Conservation (phyloP, 2,113 vertebrate genomes). For the Picathartes gymnocephalus region DNA sequence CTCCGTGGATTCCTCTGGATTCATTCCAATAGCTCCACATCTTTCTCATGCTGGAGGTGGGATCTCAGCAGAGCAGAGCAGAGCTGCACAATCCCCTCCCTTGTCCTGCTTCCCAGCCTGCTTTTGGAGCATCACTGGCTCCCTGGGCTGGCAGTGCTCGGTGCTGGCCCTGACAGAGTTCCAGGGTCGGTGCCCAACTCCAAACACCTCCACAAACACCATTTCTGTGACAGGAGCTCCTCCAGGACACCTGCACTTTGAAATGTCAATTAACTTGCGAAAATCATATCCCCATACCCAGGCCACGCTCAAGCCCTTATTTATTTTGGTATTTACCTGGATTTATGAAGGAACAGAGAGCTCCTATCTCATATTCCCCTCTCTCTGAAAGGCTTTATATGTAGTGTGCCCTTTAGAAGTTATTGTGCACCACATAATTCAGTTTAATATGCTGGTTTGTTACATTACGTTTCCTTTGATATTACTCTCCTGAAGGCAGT, state of each 20-base stretch:
- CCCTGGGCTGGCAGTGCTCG: background rate
- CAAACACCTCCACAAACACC: background rate
- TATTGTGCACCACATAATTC: constrained; percentile 14
- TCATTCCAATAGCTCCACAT: background rate
- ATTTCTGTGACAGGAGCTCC: background rate
- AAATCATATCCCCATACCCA: background rate
- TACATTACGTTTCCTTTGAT: background rate
- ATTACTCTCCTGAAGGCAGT: constrained; percentile 18
- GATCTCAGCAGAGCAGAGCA: background rate
- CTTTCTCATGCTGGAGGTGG: background rate
- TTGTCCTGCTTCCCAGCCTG: background rate
- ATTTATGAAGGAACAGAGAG: background rate
- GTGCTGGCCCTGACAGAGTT: background rate
- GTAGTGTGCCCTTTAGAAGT: constrained; percentile 32
- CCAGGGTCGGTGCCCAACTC: background rate
- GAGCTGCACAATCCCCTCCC: background rate
- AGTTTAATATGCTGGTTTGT: constrained; percentile 34
- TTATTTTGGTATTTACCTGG: constrained; percentile 3
- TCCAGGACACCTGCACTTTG: background rate
- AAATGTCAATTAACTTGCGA: background rate
- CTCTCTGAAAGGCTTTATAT: background rate
- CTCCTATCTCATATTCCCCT: background rate
- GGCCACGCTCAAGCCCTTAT: background rate
- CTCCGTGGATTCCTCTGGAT: rapidly evolving
- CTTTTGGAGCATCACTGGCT: rapidly evolving